phyloP scores from a whole-genome alignment of 2,888 invertebrate genomes.

The Aporophyla lueneburgensis region DNA sequence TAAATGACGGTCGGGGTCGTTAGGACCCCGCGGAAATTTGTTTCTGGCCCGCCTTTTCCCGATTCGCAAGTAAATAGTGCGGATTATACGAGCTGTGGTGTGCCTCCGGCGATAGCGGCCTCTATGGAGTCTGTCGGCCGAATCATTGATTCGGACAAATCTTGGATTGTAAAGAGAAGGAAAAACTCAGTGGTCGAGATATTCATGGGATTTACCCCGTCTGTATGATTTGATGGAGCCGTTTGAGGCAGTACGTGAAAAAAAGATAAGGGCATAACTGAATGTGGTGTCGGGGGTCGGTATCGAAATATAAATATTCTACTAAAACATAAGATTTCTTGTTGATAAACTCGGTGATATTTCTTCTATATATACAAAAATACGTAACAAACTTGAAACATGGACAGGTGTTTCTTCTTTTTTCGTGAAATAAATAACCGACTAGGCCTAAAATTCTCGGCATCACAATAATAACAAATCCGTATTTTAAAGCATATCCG shows the following conservation, averaged over 20 bases:
- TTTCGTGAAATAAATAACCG: not conserved
- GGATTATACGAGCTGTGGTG: slow-evolving; percentile 68
- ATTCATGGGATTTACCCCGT: slow-evolving; percentile 53
- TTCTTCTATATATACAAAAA: slow-evolving; percentile 23
- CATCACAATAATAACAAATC: slow-evolving; percentile 21
- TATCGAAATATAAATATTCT: slow-evolving; percentile 41
- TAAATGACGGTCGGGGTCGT: slow-evolving; percentile 84
- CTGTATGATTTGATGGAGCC: slow-evolving; percentile 55
- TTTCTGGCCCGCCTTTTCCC: slow-evolving; percentile 77
- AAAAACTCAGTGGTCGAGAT: slow-evolving; percentile 48
- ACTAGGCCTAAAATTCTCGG: not conserved
- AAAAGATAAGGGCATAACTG: slow-evolving; percentile 13
- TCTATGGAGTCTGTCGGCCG: slow-evolving; percentile 53
- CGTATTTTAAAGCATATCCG: slow-evolving; percentile 13
- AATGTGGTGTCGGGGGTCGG: slow-evolving; percentile 17
- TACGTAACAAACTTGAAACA: not conserved
- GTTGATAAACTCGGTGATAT: slow-evolving; percentile 4
- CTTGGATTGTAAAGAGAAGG: slow-evolving; percentile 58
- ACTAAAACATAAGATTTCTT: slow-evolving; percentile 20
- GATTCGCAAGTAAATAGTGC: slow-evolving; percentile 73
- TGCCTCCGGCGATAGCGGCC: slow-evolving; percentile 53
- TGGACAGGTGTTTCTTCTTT: not conserved
- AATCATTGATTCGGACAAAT: slow-evolving; percentile 70
- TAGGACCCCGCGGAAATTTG: slow-evolving; percentile 77
- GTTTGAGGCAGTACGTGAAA: slow-evolving; percentile 42